Percentiles rank a stretch among this genome's conserved stretches.
These are phyloP conservation scores for Zaprionus capensis DNA, from an alignment of 1,140 invertebrate species.

Conservation along the genomic window DNA sequence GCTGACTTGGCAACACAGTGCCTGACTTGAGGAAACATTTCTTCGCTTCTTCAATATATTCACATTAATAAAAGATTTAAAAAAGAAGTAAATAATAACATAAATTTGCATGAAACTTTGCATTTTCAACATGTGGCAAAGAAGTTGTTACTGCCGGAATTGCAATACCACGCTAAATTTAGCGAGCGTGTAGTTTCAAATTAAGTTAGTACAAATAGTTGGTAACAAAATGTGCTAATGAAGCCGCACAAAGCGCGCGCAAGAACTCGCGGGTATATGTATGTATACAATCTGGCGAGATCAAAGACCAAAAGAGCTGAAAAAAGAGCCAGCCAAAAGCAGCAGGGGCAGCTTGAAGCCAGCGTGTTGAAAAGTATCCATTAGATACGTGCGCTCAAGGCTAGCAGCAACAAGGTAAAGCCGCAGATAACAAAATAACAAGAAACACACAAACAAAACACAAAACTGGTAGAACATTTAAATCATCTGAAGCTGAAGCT, in stretches of 20 bases:
- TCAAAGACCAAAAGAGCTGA: slow-evolving; percentile 12
- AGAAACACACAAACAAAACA: slow-evolving; percentile 14
- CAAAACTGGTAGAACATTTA: slow-evolving; percentile 75
- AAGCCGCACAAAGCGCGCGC: slow-evolving; percentile 42
- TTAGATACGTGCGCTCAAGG: slow-evolving; percentile 75
- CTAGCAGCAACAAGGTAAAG: slow-evolving; percentile 58
- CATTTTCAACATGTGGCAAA: too few relatives aligned
- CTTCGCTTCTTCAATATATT: too few relatives aligned
- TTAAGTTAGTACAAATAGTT: slow-evolving; percentile 65
- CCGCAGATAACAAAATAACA: slow-evolving; percentile 46
- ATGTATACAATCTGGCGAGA: slow-evolving; percentile 22
- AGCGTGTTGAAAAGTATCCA: slow-evolving; percentile 75
- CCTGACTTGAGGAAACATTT: too few relatives aligned
- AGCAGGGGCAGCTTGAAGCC: slow-evolving; percentile 53
- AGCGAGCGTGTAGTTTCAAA: slow-evolving; percentile 27
- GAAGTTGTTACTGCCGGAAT: too few relatives aligned
- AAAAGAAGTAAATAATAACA: not conserved
- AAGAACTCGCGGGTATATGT: slow-evolving; percentile 34
- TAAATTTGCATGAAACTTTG: not conserved
- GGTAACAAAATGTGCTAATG: slow-evolving; percentile 53
- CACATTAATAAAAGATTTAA: too few relatives aligned
- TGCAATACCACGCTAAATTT: not conserved
- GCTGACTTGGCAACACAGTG: too few relatives aligned
- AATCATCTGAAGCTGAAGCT: slow-evolving; percentile 56
- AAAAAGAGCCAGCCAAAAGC: slow-evolving; percentile 20